Evolutionary conservation across 2,888 invertebrate genomes (phyloP).

Genomic region (Ryuthela nishihirai): DNA sequence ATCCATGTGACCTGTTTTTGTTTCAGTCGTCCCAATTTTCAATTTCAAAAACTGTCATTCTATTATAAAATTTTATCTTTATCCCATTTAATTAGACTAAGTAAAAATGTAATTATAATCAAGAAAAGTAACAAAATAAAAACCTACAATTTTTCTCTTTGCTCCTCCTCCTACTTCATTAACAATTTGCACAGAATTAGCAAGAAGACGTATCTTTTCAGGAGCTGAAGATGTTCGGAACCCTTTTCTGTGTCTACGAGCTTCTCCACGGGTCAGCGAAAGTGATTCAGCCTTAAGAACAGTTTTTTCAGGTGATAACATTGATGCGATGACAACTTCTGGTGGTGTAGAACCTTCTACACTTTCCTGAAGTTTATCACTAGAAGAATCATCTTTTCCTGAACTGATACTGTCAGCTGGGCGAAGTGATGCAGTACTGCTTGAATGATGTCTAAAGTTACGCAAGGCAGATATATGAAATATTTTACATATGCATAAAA

Average conservation of each 20-base stretch:
- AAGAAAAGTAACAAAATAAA: too few relatives aligned
- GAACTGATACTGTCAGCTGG: slow-evolving; percentile 1
- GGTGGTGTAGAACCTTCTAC: slow-evolving; percentile 29
- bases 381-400: slow-evolving; percentile 9
- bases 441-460: slow-evolving; percentile 22
- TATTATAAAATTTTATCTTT: too few relatives aligned
- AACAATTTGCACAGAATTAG: slow-evolving; percentile 33
- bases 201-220: slow-evolving; percentile 35
- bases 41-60: too few relatives aligned
- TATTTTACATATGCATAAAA: too few relatives aligned
- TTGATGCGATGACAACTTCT: slow-evolving; percentile 31
- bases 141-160: slow-evolving; percentile 15
- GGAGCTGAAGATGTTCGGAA: slow-evolving; percentile 34
- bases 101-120: too few relatives aligned
- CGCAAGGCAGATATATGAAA: too few relatives aligned
- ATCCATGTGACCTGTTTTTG: too few relatives aligned
- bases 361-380: slow-evolving; percentile 6
- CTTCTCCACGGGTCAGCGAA: slow-evolving; percentile 32
- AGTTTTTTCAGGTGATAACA: slow-evolving; percentile 24
- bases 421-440: slow-evolving; percentile 18
- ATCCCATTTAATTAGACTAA: too few relatives aligned
- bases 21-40: too few relatives aligned
- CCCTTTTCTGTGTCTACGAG: slow-evolving; percentile 28
- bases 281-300: slow-evolving; percentile 25
- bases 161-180: slow-evolving; percentile 27